phyloP scores from a whole-genome alignment of 1,140 invertebrate species.

The Brachionus angularis region DNA sequence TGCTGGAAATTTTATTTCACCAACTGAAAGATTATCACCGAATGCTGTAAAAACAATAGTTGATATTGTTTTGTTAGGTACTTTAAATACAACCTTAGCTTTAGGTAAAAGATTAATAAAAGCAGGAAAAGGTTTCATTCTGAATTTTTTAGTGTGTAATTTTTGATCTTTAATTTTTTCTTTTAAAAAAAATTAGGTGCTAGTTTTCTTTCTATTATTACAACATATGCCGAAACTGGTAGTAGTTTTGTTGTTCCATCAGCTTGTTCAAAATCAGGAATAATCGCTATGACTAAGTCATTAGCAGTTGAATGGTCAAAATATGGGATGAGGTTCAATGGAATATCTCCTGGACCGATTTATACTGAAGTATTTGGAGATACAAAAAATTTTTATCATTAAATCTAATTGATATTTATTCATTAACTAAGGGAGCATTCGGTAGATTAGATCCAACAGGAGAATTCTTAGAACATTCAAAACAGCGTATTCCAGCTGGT shows the following conservation, averaged over 20 bases:
- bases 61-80: constrained; percentile 63
- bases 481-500: constrained; percentile 58
- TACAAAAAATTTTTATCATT: not conserved
- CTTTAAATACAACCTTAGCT: constrained; percentile 61
- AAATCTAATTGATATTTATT: not conserved
- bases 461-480: constrained; percentile 50
- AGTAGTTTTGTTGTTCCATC: constrained; percentile 63
- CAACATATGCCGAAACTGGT: constrained; percentile 62
- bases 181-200: constrained; percentile 58
- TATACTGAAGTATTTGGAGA: constrained; percentile 63
- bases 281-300: constrained; percentile 60
- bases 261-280: constrained; percentile 63
- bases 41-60: constrained; percentile 62
- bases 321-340: constrained; percentile 64
- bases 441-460: constrained; percentile 61
- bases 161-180: not conserved
- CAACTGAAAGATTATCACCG: constrained; percentile 60
- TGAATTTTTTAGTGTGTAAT: not conserved
- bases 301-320: constrained; percentile 63
- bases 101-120: constrained; percentile 62
- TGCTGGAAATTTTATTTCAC: constrained; percentile 64
- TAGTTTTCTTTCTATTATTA: constrained; percentile 62
- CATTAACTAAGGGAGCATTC: constrained; percentile 58
- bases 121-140: constrained; percentile 55
- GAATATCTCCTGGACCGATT: constrained; percentile 64